A percentile compares a stretch with the other conserved stretches of the same genome.
phyloP scores from a whole-genome alignment of 2,888 invertebrate genomes.

The Leptothorax acervorum region DNA sequence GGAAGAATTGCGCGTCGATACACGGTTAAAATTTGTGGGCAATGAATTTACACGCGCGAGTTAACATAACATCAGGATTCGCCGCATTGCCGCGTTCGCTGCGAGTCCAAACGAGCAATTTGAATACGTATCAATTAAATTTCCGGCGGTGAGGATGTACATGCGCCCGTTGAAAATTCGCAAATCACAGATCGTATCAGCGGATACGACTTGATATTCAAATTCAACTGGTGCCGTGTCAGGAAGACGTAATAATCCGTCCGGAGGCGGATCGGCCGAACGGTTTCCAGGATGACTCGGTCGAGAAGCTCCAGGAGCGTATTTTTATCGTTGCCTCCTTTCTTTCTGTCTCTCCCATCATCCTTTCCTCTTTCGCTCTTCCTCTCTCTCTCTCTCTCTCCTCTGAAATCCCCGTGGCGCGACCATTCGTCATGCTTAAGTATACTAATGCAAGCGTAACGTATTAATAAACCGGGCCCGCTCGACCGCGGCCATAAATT shows the following conservation, averaged over 20 bases:
- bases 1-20: neutral
- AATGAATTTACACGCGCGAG: slow-evolving; percentile 25
- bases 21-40: slow-evolving; percentile 2
- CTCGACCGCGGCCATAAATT: slow-evolving; percentile 79
- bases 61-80: slow-evolving; percentile 7
- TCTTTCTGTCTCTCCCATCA: neutral
- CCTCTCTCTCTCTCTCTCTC: neutral
- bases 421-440: slow-evolving; percentile 85
- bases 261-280: slow-evolving; percentile 36
- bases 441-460: slow-evolving; percentile 84
- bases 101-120: slow-evolving; percentile 11
- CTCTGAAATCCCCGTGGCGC: slow-evolving; percentile 79
- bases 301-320: slow-evolving; percentile 61
- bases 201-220: slow-evolving; percentile 26
- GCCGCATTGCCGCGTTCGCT: too few species aligned
- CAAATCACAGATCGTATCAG: slow-evolving; percentile 29
- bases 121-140: slow-evolving; percentile 49
- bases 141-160: neutral
- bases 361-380: neutral
- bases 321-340: slow-evolving; percentile 62
- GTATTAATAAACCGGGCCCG: slow-evolving; percentile 83
- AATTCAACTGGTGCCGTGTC: slow-evolving; percentile 37
- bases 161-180: slow-evolving; percentile 35
- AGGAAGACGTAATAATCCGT: slow-evolving; percentile 52
- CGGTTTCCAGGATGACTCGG: slow-evolving; percentile 36